Percentiles rank a stretch among this genome's conserved stretches.
Evolutionary conservation across 2,888 invertebrate species (phyloP).

Genomic region (Spodoptera exigua): DNA sequence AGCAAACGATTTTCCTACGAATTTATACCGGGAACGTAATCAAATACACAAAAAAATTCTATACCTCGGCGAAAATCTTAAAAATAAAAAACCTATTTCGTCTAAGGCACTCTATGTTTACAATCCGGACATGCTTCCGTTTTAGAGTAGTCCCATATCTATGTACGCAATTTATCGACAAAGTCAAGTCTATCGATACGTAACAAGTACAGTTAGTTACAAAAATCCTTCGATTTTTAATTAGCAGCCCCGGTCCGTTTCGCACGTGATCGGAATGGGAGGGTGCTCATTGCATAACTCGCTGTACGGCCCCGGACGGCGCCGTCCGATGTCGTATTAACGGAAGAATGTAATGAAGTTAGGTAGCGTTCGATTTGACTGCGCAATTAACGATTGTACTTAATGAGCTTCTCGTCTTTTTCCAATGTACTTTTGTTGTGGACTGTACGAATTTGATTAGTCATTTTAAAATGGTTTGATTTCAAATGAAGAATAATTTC

Average conservation of each 20-base stretch:
- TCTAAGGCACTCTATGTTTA: slow-evolving; percentile 38
- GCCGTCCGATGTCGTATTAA: slow-evolving; percentile 71
- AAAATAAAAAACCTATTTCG: slow-evolving; percentile 53
- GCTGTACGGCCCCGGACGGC: slow-evolving; percentile 55
- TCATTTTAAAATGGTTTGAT: slow-evolving; percentile 24
- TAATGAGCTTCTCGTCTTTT: slow-evolving; percentile 74
- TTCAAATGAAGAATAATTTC: slow-evolving; percentile 12
- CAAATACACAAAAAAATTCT: slow-evolving; percentile 47
- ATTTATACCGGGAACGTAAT: slow-evolving; percentile 34
- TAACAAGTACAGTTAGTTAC: slow-evolving; percentile 79
- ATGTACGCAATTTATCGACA: slow-evolving; percentile 51
- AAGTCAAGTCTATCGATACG: slow-evolving; percentile 46
- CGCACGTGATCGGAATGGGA: slow-evolving; percentile 83
- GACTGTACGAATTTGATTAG: slow-evolving; percentile 55
- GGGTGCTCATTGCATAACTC: slow-evolving; percentile 75
- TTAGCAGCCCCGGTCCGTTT: slow-evolving; percentile 76
- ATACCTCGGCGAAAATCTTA: slow-evolving; percentile 37
- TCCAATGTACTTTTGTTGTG: slow-evolving; percentile 59
- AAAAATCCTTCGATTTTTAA: slow-evolving; percentile 88
- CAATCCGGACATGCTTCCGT: slow-evolving; percentile 56
- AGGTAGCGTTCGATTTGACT: slow-evolving; percentile 78
- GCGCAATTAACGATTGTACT: slow-evolving; percentile 80
- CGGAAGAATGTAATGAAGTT: slow-evolving; percentile 79
- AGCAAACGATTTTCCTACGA: no score
- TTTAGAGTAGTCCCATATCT: slow-evolving; percentile 52